Evolutionary conservation across 2,888 invertebrate genomes (phyloP).

Genomic region (Morpho helenor): DNA sequence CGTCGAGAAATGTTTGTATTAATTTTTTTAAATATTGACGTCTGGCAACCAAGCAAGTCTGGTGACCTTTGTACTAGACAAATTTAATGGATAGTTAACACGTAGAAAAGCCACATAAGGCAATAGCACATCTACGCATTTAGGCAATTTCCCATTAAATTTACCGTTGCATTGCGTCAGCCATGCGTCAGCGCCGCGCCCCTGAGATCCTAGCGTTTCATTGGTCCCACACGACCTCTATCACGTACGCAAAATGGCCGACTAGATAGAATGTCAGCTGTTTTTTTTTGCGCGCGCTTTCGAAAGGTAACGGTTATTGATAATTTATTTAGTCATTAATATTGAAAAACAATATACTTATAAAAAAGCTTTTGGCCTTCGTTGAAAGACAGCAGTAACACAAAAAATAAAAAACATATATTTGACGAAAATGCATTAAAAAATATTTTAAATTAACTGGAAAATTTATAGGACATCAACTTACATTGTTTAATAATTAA

Average conservation of each 20-base stretch:
- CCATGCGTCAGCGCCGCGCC: conserved; percentile 58
- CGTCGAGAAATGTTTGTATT: too few species aligned
- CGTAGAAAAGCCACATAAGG: conserved; percentile 3
- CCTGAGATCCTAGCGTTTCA: conserved; percentile 35
- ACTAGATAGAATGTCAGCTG: background rate
- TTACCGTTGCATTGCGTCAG: conserved; percentile 43
- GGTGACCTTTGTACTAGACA: too few species aligned
- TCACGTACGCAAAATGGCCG: conserved; percentile 38
- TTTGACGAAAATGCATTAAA: too few species aligned
- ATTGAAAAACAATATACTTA: too few species aligned
- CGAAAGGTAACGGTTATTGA: too few species aligned
- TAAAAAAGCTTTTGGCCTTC: too few species aligned
- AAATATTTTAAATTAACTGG: too few species aligned
- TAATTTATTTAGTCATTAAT: too few species aligned
- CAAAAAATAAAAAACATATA: too few species aligned
- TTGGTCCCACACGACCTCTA: conserved; percentile 50
- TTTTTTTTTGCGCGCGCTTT: background rate
- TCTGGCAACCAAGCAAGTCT: background rate
- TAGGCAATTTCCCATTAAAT: conserved; percentile 4
- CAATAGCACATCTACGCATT: conserved; percentile 1
- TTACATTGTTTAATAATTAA: too few species aligned
- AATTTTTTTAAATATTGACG: background rate
- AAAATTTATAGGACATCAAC: too few species aligned
- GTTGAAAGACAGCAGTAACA: too few species aligned
- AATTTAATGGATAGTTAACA: background rate